phyloP scores from a whole-genome alignment of 2,888 invertebrate species.

The Phorcus lineatus region DNA sequence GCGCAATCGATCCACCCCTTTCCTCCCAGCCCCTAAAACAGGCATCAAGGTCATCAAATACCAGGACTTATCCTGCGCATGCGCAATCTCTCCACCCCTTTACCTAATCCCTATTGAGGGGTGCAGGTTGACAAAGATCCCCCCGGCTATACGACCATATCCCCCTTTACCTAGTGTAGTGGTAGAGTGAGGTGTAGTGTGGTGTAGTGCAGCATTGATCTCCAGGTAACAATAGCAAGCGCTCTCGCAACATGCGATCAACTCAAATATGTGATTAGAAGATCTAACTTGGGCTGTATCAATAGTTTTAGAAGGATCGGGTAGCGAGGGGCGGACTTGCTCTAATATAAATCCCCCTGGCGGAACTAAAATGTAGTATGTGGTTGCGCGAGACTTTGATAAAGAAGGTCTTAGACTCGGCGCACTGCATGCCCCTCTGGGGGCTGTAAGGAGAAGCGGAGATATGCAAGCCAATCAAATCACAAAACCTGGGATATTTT shows the following conservation, averaged over 20 bases:
- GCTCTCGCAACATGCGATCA: conserved; percentile 8
- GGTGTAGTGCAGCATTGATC: not conserved
- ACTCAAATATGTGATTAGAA: not conserved
- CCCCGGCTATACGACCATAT: not conserved
- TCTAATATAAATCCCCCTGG: conserved; percentile 18
- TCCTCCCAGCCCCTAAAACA: too few relatives aligned
- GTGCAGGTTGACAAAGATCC: not conserved
- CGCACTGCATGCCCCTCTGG: not conserved
- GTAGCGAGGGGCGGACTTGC: conserved; percentile 4
- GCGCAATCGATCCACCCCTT: not conserved
- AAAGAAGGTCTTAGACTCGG: not conserved
- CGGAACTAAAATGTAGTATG: conserved; percentile 29
- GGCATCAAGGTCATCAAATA: too few relatives aligned
- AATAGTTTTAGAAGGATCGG: conserved; percentile 13
- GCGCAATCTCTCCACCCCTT: not conserved
- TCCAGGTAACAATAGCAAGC: not conserved
- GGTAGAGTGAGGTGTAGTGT: not conserved
- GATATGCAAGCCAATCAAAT: conserved; percentile 5
- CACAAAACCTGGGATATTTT: not conserved
- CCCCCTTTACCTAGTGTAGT: not conserved
- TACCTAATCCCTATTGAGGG: not conserved
- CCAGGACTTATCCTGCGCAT: too few relatives aligned
- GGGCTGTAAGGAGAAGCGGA: not conserved
- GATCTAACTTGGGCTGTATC: not conserved
- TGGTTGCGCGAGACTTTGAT: not conserved